Conservation (phyloP, 2,113 vertebrate species). For the Epinephelus lanceolatus region DNA sequence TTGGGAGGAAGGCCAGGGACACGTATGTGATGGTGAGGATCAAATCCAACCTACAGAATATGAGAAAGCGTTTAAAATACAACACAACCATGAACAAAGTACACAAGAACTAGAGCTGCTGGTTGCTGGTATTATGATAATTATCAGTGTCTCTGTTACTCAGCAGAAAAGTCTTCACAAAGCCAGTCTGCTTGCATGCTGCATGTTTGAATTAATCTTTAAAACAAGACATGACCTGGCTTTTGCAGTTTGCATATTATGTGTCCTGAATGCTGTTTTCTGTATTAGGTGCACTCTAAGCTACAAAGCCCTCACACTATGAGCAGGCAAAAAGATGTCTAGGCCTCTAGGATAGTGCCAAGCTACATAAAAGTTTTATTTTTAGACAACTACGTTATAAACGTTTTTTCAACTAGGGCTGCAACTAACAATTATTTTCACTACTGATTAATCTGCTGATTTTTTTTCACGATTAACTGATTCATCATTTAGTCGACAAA, state of each 20-base stretch:
- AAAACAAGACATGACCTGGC: neutral
- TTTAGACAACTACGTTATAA: neutral
- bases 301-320: neutral
- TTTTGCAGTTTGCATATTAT: neutral
- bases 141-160: neutral
- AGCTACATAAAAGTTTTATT: neutral
- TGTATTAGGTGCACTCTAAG: neutral
- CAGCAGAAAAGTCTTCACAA: neutral
- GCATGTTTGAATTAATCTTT: neutral
- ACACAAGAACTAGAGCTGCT: neutral
- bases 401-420: neutral
- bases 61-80: neutral
- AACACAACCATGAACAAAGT: neutral
- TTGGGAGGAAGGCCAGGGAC: slow-evolving; percentile 91
- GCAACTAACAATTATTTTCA: no score
- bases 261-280: neutral
- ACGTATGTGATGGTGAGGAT: slow-evolving; percentile 94
- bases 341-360: neutral
- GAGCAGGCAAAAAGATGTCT: neutral
- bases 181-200: neutral
- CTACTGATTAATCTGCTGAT: no score
- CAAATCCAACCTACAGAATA: slow-evolving; percentile 90
- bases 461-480: no score
- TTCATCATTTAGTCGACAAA: no score
- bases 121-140: neutral